Percentiles rank a stretch among this genome's conserved stretches.
Conservation (phyloP, 64 coral and sea anemone species). For the Montipora capricornis region DNA sequence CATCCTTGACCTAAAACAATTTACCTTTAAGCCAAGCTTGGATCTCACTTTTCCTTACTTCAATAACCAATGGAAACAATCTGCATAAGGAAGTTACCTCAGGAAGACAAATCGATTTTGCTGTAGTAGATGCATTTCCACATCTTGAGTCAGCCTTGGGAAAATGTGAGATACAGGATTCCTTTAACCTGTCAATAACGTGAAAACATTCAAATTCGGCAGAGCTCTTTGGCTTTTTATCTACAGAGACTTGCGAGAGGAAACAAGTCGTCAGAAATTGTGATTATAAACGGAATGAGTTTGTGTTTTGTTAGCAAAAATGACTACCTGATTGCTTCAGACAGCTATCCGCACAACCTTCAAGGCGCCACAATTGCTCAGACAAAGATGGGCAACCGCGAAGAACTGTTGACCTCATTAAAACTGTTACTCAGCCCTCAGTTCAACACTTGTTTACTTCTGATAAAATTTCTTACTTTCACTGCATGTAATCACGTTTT, state of each 20-base stretch:
- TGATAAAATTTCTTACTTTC: too few species aligned
- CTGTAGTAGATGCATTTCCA: neutral
- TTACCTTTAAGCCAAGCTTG: neutral
- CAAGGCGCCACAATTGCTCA: constrained; percentile 14
- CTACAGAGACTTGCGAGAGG: constrained; percentile 52
- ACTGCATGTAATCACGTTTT: too few species aligned
- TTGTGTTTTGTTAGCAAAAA: constrained; percentile 51
- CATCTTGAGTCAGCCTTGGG: neutral
- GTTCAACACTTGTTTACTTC: too few species aligned
- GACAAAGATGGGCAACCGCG: neutral
- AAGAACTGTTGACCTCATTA: too few species aligned
- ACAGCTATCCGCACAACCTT: constrained; percentile 51
- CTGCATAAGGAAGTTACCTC: neutral
- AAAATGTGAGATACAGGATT: constrained; percentile 40
- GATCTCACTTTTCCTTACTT: neutral
- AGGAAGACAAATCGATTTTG: neutral
- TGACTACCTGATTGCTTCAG: constrained; percentile 36
- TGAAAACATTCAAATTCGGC: constrained; percentile 52
- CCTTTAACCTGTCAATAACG: constrained; percentile 33
- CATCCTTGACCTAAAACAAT: neutral
- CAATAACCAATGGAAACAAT: neutral
- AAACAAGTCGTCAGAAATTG: constrained; percentile 25
- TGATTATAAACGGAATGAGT: constrained; percentile 57
- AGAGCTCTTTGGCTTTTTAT: constrained; percentile 65
- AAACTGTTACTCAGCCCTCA: too few species aligned